phyloP scores from a whole-genome alignment of 2,113 vertebrate genomes.

The Pseudolaguvia tuberculata region DNA sequence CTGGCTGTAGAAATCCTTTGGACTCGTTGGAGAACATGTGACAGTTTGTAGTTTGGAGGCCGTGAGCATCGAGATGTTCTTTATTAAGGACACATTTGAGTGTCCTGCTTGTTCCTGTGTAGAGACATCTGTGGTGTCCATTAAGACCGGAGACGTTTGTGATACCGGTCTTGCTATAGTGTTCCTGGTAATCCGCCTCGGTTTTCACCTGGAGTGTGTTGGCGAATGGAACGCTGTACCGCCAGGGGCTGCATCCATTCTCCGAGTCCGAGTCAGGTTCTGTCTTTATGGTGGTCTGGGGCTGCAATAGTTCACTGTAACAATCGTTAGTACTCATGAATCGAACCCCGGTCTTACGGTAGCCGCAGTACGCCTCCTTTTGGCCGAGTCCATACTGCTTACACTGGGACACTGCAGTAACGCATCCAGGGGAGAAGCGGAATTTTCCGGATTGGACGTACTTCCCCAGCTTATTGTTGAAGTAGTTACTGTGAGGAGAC shows the following conservation, averaged over 20 bases:
- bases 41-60: constrained; percentile 45
- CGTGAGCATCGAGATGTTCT: constrained; percentile 55
- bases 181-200: constrained; percentile 58
- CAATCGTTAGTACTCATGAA: constrained; percentile 48
- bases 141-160: constrained; percentile 42
- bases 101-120: constrained; percentile 50
- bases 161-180: constrained; percentile 54
- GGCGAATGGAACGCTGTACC: constrained; percentile 54
- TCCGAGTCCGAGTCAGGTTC: constrained; percentile 73
- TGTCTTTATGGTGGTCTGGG: constrained; percentile 70
- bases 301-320: constrained; percentile 51
- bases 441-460: constrained; percentile 53
- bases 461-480: constrained; percentile 56
- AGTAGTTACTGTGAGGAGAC: constrained; percentile 38
- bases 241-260: constrained; percentile 62
- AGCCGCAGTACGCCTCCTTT: constrained; percentile 49
- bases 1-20: constrained; percentile 55
- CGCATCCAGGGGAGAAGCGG: constrained; percentile 53
- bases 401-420: constrained; percentile 46
- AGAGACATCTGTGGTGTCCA: constrained; percentile 56
- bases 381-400: constrained; percentile 52
- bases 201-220: constrained; percentile 68
- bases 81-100: constrained; percentile 58
- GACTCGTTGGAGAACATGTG: constrained; percentile 58
- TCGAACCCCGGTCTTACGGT: constrained; percentile 57